Percentiles rank a stretch among this genome's conserved stretches.
Evolutionary conservation across 2,888 invertebrate genomes (phyloP).

Genomic region (Capitulum mitella): DNA sequence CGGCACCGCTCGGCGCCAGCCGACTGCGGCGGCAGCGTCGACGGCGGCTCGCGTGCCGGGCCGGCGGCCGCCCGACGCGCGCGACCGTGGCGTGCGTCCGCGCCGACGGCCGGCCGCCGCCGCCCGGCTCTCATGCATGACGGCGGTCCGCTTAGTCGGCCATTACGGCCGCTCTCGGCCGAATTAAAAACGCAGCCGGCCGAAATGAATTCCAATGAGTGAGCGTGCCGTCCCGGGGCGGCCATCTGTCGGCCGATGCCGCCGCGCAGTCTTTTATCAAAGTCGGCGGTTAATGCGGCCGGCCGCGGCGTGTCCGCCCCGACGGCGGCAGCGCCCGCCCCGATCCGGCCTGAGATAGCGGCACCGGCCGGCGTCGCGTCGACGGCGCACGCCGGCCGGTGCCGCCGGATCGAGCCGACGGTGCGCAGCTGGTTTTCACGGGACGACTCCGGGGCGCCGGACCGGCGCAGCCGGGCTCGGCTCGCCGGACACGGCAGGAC

Average conservation of each 20-base stretch:
- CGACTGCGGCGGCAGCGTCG: too few relatives aligned
- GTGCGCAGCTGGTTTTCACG: too few relatives aligned
- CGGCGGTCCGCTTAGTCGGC: not conserved
- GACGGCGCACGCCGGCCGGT: too few relatives aligned
- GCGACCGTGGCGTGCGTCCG: not conserved
- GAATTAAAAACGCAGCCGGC: not conserved
- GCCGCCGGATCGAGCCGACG: too few relatives aligned
- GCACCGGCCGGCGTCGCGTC: not conserved
- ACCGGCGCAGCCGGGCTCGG: not conserved
- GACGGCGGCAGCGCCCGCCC: not conserved
- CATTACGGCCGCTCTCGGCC: not conserved
- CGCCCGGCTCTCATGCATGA: not conserved
- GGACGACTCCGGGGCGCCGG: too few relatives aligned
- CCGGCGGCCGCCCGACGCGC: not conserved
- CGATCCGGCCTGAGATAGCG: not conserved
- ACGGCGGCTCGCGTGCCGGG: not conserved
- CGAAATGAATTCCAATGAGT: not conserved
- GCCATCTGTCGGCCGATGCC: not conserved
- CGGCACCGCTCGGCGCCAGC: not conserved
- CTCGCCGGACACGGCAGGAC: too few relatives aligned
- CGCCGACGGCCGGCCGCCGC: not conserved
- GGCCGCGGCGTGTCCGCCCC: not conserved
- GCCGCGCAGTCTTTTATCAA: not conserved
- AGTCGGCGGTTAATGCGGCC: not conserved
- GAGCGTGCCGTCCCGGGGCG: not conserved